Evolutionary conservation across 2,888 invertebrate genomes (phyloP), one percentile per base, ranked within the genome.

Genomic region (Chymomyza caudatula): DNA sequence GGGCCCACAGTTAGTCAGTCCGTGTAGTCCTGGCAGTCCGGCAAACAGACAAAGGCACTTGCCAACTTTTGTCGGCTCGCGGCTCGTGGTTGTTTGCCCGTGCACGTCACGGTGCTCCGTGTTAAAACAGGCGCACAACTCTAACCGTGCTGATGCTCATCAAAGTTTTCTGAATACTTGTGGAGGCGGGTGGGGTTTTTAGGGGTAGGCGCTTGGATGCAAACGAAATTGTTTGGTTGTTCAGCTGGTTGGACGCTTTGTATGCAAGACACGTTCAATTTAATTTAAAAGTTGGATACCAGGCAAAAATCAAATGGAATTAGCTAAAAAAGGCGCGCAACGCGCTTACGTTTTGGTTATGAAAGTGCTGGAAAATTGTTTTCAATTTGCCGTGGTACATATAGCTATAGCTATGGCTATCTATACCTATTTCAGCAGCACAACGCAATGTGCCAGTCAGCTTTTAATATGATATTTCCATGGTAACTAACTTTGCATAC

Each of bases 211-310:
- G 29, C 11, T 37, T 37, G 29, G 29, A 11, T 8, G 29, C 11
- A n/a, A n/a, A n/a, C n/a, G 29, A 37, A 37, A 37, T 37, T 37
- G 29, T 37, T 37, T 47, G 47, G 5, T 47, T 15, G 47, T 47
- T 47, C n/a, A 17, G 47, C 47, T 11, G 47, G 11, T 19, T 19
- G 15, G 47, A 4, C 37, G 29, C n/a, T 25, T 51, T 69, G 23
- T 29, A 80, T 85, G 73, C 80, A 56, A 11, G 59, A 65, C 80
- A 81, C 86, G 80, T 83, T 62, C 53, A 62, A 63, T 71, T 80
- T 85, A 71, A 77, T 77, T 85, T 79, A 73, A 83, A 76, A 85
- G 77, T 71, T 74, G 77, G 11, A 17, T 54, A 60, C 70, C 51
- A 22, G 51, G 44, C 43, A 67, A 13, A 56, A 79, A 77, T 79